Evolutionary conservation across 2,888 invertebrate species (phyloP).

Genomic region (Melitaea athalia): DNA sequence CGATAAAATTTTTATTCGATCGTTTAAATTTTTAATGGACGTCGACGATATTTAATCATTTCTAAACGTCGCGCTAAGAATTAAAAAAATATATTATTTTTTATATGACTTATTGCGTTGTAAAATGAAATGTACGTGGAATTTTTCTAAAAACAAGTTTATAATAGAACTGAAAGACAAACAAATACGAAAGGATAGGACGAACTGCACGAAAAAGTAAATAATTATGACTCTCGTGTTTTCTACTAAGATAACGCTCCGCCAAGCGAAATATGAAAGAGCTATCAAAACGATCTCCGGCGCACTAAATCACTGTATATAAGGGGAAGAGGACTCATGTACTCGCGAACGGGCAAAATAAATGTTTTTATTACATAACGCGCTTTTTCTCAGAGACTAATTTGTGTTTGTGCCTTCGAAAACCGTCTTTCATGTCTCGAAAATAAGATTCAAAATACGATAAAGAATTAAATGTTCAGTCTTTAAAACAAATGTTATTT

Average conservation of each 20-base stretch:
- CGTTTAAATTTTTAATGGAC: slow-evolving; percentile 20
- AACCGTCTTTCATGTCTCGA: slow-evolving; percentile 43
- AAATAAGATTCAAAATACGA: slow-evolving; percentile 52
- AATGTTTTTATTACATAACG: slow-evolving; percentile 82
- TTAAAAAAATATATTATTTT: slow-evolving; percentile 6
- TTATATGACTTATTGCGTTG: not conserved
- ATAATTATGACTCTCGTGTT: slow-evolving; percentile 64
- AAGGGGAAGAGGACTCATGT: slow-evolving; percentile 78
- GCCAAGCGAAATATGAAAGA: slow-evolving; percentile 78
- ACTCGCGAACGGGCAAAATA: slow-evolving; percentile 80
- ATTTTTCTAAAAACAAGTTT: slow-evolving; percentile 30
- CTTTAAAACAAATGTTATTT: slow-evolving; percentile 39
- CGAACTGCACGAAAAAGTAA: slow-evolving; percentile 62
- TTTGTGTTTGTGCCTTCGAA: slow-evolving; percentile 47
- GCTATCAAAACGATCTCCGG: slow-evolving; percentile 80
- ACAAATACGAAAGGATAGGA: slow-evolving; percentile 49
- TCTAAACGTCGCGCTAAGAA: slow-evolving; percentile 27
- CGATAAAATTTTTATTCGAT: slow-evolving; percentile 43
- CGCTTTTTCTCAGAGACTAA: slow-evolving; percentile 77
- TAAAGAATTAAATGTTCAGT: slow-evolving; percentile 40
- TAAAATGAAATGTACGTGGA: not conserved
- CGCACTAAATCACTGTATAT: slow-evolving; percentile 80
- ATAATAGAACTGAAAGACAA: slow-evolving; percentile 48
- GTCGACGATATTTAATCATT: not conserved
- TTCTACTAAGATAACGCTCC: slow-evolving; percentile 77